Evolutionary conservation across 2,797 vertebrate genomes (phyloP).

Genomic region (Psittacula echo): DNA sequence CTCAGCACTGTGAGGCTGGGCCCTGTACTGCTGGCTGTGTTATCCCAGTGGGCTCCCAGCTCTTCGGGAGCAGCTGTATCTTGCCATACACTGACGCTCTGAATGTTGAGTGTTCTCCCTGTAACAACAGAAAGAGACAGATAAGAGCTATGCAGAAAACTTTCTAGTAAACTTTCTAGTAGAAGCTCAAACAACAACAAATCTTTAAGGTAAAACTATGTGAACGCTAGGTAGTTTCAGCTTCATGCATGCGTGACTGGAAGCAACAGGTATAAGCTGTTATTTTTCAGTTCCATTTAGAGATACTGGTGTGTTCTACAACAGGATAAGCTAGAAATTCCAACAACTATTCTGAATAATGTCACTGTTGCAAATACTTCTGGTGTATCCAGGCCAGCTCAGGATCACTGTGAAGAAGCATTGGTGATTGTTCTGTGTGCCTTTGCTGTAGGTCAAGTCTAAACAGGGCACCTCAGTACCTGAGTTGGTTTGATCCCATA

Average conservation of each 20-base stretch:
- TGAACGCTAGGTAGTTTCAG: neutral
- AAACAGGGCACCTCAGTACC: neutral
- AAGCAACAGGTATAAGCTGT: neutral
- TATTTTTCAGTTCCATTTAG: neutral
- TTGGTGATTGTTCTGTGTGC: neutral
- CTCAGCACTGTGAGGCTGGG: neutral
- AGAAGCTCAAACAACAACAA: neutral
- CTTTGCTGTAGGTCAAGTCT: neutral
- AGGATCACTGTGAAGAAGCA: neutral
- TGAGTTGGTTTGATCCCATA: neutral
- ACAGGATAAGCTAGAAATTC: neutral
- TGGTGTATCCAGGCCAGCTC: neutral
- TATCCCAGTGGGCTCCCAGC: neutral
- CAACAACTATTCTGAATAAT: neutral
- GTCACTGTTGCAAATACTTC: neutral
- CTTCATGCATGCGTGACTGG: neutral
- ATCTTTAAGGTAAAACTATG: neutral
- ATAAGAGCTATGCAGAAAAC: neutral
- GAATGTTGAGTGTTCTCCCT: neutral
- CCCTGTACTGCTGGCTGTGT: neutral
- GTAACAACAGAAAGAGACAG: neutral
- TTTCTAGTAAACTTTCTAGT: neutral
- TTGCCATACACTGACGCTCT: neutral
- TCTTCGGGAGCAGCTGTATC: neutral
- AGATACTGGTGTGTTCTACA: neutral